phyloP scores from a whole-genome alignment of 1,140 invertebrate genomes.

The Pseudomyrmex gracilis region DNA sequence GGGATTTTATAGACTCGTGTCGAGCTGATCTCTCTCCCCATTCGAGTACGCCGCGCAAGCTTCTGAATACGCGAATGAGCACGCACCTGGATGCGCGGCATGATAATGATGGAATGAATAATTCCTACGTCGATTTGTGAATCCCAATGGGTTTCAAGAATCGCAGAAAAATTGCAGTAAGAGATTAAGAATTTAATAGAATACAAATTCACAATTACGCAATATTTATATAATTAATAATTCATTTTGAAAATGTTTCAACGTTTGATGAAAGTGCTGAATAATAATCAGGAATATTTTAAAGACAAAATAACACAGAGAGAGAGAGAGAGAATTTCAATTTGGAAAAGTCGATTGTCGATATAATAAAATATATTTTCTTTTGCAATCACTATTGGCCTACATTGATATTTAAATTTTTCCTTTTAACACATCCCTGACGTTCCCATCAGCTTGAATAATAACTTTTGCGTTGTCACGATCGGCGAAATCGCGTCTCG shows the following conservation, averaged over 20 bases:
- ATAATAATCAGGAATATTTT: background rate
- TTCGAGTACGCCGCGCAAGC: background rate
- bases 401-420: constrained; percentile 38
- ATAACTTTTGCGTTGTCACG: constrained; percentile 47
- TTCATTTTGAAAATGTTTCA: no score
- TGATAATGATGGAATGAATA: background rate
- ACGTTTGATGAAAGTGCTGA: background rate
- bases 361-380: background rate
- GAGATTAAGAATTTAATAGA: constrained; percentile 9
- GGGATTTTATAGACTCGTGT: constrained; percentile 80
- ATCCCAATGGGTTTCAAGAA: background rate
- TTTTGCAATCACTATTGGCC: background rate
- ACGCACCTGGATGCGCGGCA: constrained; percentile 44
- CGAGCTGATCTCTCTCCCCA: constrained; percentile 34
- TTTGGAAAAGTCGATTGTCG: constrained; percentile 25
- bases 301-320: no score
- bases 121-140: background rate
- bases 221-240: no score
- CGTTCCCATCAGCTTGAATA: constrained; percentile 24
- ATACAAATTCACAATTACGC: background rate
- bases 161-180: background rate
- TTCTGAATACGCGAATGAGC: constrained; percentile 32
- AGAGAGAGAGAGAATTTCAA: background rate
- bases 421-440: constrained; percentile 9
- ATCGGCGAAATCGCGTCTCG: constrained; percentile 7